Evolutionary conservation across 2,113 vertebrate species (phyloP), one percentile per base, ranked within the genome.

Genomic region (Cyphomyrus plagiostoma): DNA sequence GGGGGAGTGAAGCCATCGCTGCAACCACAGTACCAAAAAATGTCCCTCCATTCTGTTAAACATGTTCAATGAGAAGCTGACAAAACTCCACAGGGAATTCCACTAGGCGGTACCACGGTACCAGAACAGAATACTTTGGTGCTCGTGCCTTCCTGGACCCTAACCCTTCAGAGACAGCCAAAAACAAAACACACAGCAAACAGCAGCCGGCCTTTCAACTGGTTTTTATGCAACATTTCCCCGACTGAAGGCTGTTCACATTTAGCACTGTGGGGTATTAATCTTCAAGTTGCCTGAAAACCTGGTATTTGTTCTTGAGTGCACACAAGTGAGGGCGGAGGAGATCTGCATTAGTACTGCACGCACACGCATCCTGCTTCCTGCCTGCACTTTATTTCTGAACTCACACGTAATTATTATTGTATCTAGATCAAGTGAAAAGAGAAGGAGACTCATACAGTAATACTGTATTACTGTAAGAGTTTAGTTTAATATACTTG

Each of bases 1-100:
- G 83, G 42, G 88, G 89, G 87, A 74, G 86, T 90, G 53, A 53
- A 89, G 92, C 92, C 92, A 93, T 92, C 21, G 88, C 90, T 94
- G 92, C 91, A 91, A 93, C 90, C 86, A 87, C 84, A n/a, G 42
- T 90, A 74, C 87, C 85, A 6, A 89, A 90, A 90, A 39, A n/a
- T 52, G 26, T 19, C 85, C 85, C 13, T 17, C n/a, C 49, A 46
- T 46, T 85, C 82, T 49, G 8, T n/a, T 89, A 88, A 91, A 85
- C 82, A 30, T 9, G 45, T 42, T 85, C 6, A 46, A 23, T 48
- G 9, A 84, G 11, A 84, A 23, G 6, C 82, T 84, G 45, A 45
- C 45, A 45, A 48, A 77, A 42, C 7, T 42, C 74, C 17, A 23
- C 21, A 11, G 82, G 21, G 0, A 46, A 46, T 46, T 46, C 45